A percentile compares a stretch with the other conserved stretches of the same genome.
These are phyloP conservation scores for Diorhabda carinulata DNA, from an alignment of 1,140 invertebrate genomes.

Conservation along the genomic window DNA sequence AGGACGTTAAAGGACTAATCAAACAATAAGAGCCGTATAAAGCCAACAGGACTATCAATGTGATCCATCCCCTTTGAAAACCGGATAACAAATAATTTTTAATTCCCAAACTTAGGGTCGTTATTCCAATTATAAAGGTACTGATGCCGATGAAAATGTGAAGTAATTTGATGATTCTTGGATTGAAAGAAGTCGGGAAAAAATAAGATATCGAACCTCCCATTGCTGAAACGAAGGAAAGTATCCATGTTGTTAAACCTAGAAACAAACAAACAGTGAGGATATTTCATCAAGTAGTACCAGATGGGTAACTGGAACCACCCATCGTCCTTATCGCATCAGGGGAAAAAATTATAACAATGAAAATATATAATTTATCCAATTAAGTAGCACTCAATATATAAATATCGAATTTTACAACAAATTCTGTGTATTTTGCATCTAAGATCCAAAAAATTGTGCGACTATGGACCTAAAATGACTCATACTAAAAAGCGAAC, in stretches of 20 bases:
- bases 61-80: not conserved
- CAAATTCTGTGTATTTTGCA: too few species aligned
- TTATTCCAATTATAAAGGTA: constrained; percentile 3
- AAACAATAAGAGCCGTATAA: constrained; percentile 8
- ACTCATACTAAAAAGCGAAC: too few species aligned
- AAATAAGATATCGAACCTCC: not conserved
- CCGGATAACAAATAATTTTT: not conserved
- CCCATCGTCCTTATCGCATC: too few species aligned
- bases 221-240: not conserved
- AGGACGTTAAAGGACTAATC: not conserved
- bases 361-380: too few species aligned
- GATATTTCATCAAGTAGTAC: too few species aligned
- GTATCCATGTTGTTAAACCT: constrained; percentile 11
- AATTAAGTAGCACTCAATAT: too few species aligned
- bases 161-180: not conserved
- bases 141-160: constrained; percentile 6
- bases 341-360: too few species aligned
- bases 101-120: not conserved
- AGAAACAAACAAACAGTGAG: not conserved
- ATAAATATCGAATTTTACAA: too few species aligned
- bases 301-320: too few species aligned
- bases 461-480: too few species aligned
- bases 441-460: too few species aligned
- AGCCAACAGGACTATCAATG: not conserved
- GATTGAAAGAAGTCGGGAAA: not conserved